A percentile compares a stretch with the other conserved stretches of the same genome.
phyloP scores from a whole-genome alignment of 2,797 vertebrate species.

The Coccyzus lansbergi region DNA sequence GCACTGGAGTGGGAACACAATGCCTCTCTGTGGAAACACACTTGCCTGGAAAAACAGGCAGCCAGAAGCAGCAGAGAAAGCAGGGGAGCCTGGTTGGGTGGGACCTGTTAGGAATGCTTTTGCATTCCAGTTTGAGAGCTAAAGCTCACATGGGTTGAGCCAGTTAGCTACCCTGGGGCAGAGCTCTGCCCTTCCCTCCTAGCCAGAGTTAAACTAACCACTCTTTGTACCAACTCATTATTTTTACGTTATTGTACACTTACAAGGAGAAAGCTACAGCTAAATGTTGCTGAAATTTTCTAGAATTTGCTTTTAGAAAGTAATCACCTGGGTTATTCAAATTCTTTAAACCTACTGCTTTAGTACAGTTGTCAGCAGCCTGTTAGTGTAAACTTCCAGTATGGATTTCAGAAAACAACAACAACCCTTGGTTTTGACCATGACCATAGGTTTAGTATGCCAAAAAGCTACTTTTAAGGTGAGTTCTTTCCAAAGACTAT shows the following conservation, averaged over 20 bases:
- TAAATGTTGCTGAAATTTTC: accelerated
- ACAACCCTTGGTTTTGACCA: conserved; percentile 13
- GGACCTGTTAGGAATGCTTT: neutral
- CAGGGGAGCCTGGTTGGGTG: too few relatives aligned
- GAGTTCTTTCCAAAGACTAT: conserved; percentile 40
- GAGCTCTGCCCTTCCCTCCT: neutral
- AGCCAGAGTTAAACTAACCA: accelerated
- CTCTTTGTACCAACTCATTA: accelerated
- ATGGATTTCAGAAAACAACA: neutral
- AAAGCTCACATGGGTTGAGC: neutral
- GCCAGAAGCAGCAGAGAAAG: neutral
- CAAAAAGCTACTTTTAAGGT: conserved; percentile 52
- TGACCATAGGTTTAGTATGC: conserved; percentile 3
- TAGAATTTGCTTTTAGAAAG: neutral
- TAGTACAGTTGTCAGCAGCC: neutral
- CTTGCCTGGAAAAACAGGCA: neutral
- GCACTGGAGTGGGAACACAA: accelerated
- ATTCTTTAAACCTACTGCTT: neutral
- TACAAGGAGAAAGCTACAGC: neutral
- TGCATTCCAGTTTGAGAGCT: neutral
- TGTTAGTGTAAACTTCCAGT: neutral
- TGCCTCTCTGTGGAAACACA: neutral
- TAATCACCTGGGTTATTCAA: neutral
- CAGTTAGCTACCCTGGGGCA: neutral
- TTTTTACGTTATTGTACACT: accelerated